Conservation (phyloP, 2,797 vertebrate species). For the Calcarius lapponicus region DNA sequence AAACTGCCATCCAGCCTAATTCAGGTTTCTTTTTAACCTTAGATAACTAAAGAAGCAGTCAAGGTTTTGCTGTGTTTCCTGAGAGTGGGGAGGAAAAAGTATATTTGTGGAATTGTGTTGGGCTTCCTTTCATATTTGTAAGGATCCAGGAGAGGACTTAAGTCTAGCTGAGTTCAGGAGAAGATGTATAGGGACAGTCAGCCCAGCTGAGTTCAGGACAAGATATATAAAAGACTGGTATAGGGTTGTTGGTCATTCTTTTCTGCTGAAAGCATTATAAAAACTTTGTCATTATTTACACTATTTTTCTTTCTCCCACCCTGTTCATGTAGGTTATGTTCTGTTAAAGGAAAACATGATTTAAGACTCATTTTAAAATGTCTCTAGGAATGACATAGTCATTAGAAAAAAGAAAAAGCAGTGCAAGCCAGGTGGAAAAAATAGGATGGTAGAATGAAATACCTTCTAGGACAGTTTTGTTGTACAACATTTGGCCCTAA, state of each 20-base stretch:
- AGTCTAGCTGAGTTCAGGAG: neutral
- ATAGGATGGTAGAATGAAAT: conserved; percentile 61
- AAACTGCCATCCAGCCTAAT: neutral
- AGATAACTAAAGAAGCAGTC: neutral
- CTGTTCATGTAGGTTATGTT: neutral
- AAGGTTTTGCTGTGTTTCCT: neutral
- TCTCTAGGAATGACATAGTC: conserved; percentile 31
- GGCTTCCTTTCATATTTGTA: neutral
- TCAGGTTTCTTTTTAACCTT: neutral
- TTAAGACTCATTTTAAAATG: conserved; percentile 43
- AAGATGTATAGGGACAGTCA: neutral
- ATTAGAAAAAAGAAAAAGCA: conserved; percentile 33
- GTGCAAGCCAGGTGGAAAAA: conserved; percentile 25
- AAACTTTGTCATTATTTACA: neutral
- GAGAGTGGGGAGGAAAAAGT: neutral
- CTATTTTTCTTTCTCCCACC: neutral
- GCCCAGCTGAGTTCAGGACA: neutral
- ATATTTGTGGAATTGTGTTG: fast-evolving
- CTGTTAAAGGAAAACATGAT: conserved; percentile 27
- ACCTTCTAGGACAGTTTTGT: conserved; percentile 63
- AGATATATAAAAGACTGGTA: fast-evolving
- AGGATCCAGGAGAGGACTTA: neutral
- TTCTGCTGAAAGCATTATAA: neutral
- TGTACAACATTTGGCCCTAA: conserved; percentile 70
- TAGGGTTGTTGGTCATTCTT: fast-evolving